A percentile compares a stretch with the other conserved stretches of the same genome.
Conservation (phyloP, 2,113 vertebrate genomes). For the Nibea albiflora region DNA sequence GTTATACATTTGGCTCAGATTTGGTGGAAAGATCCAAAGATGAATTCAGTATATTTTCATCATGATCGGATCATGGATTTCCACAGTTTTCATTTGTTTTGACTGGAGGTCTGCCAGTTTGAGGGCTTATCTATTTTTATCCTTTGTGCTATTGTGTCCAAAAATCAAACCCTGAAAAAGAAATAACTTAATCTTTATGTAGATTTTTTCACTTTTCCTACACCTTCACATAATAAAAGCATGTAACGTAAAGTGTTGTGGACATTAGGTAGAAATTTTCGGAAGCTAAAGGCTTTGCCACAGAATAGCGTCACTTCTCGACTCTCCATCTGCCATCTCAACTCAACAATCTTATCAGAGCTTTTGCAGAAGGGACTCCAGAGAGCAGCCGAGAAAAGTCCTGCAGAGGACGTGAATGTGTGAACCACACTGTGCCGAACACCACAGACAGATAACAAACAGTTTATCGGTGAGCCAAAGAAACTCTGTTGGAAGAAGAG, state of each 20-base stretch:
- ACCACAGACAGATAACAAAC: conserved; percentile 51
- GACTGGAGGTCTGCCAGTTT: neutral
- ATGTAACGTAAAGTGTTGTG: neutral
- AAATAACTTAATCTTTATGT: neutral
- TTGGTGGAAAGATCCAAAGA: neutral
- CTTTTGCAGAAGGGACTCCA: conserved; percentile 59
- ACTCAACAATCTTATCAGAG: conserved; percentile 65
- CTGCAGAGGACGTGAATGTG: conserved; percentile 47
- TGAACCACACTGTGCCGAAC: conserved; percentile 29
- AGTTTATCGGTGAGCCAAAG: conserved; percentile 47
- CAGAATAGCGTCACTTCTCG: neutral
- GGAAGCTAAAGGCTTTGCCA: neutral
- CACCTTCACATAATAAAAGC: neutral
- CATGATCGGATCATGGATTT: neutral
- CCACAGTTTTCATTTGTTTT: neutral
- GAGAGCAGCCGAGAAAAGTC: conserved; percentile 44
- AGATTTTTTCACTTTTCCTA: neutral
- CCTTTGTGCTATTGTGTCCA: neutral
- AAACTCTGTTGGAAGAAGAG: conserved; percentile 41
- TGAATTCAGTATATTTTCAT: neutral
- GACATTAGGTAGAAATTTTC: neutral
- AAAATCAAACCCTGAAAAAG: neutral
- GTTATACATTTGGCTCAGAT: neutral
- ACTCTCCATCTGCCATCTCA: conserved; percentile 43
- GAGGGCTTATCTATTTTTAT: too few relatives aligned